phyloP scores from a whole-genome alignment of 2,113 vertebrate species.

The Oncorhynchus kisutch region DNA sequence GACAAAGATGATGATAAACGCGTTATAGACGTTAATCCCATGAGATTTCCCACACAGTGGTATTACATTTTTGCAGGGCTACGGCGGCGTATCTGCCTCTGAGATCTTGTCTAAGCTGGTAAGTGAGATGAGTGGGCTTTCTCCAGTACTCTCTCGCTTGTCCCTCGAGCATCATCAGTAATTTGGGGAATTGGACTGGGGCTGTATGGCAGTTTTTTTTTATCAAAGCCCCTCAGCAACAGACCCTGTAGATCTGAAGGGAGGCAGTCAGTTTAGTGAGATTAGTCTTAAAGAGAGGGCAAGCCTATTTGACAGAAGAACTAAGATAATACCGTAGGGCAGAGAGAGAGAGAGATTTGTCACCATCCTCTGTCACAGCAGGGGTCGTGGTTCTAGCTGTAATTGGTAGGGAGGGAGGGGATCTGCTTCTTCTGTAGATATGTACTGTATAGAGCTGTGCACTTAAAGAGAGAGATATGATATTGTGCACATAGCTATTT shows the following conservation, averaged over 20 bases:
- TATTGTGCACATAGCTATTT: too few species aligned
- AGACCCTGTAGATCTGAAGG: constrained; percentile 32
- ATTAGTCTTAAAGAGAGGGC: constrained; percentile 33
- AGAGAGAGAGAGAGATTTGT: constrained; percentile 22
- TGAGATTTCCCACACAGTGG: constrained; percentile 70
- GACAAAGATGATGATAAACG: constrained; percentile 80
- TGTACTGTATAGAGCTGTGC: too few species aligned
- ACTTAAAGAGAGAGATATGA: too few species aligned
- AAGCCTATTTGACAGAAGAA: constrained; percentile 40
- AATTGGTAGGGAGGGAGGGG: too few species aligned
- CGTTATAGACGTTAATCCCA: constrained; percentile 75
- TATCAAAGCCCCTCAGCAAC: constrained; percentile 43
- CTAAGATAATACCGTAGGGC: constrained; percentile 14
- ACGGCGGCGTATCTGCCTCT: constrained; percentile 48
- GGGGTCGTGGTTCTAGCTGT: too few species aligned
- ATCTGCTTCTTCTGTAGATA: too few species aligned
- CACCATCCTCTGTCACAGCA: too few species aligned
- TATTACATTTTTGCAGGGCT: constrained; percentile 68
- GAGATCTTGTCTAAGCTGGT: constrained; percentile 67
- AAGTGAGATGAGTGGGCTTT: constrained; percentile 65
- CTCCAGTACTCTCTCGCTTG: background rate
- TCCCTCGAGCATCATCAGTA: constrained; percentile 30
- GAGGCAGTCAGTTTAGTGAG: constrained; percentile 48
- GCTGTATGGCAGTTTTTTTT: constrained; percentile 47
- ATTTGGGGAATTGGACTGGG: constrained; percentile 59